Evolutionary conservation across 2,797 vertebrate species (phyloP).

Genomic region (Myiotriccus ornatus): DNA sequence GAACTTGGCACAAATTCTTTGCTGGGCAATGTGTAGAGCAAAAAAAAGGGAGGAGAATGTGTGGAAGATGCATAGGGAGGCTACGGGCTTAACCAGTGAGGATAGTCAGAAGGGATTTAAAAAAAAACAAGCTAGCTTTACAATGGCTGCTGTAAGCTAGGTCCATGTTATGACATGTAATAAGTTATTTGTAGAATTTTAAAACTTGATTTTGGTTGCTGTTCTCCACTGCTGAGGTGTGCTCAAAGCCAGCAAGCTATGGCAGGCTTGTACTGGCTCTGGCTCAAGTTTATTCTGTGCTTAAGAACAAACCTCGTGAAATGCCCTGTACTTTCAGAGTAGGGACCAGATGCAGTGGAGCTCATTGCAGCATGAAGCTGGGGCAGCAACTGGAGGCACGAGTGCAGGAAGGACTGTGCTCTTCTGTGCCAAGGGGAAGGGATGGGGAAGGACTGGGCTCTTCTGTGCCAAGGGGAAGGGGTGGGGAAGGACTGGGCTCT

Average conservation of each 20-base stretch:
- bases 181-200: not conserved
- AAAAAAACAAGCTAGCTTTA: not conserved
- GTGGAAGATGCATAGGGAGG: not conserved
- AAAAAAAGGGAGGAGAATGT: not conserved
- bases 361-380: fast-evolving
- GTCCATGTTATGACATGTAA: not conserved
- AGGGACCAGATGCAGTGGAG: not conserved
- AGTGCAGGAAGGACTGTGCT: not conserved
- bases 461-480: too few relatives aligned
- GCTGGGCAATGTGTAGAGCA: not conserved
- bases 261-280: not conserved
- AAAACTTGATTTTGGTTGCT: not conserved
- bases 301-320: not conserved
- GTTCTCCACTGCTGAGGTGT: not conserved
- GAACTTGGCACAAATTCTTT: not conserved
- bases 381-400: fast-evolving
- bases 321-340: fast-evolving
- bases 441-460: not conserved
- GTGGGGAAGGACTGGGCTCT: not conserved
- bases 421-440: too few relatives aligned
- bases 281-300: not conserved
- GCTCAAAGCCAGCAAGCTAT: not conserved
- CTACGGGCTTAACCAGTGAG: not conserved
- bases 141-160: not conserved
- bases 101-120: not conserved